A percentile compares a stretch with the other conserved stretches of the same genome.
Evolutionary conservation across 1,140 invertebrate genomes (phyloP).

Genomic region (Temnothorax nylanderi): DNA sequence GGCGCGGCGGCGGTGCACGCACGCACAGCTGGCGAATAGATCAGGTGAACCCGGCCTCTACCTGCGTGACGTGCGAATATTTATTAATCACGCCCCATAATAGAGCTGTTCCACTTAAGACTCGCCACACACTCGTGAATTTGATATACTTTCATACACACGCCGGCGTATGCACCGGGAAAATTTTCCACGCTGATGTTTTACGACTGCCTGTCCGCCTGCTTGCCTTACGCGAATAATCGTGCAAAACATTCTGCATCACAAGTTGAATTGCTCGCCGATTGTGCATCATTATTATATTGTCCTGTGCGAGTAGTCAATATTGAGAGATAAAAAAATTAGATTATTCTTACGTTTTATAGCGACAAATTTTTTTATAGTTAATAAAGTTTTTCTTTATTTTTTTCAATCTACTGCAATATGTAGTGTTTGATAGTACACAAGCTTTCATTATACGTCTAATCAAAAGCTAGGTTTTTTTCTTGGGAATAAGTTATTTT

Average conservation of each 20-base stretch:
- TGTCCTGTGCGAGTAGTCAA: not conserved
- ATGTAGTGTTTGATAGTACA: not conserved
- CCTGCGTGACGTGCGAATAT: constrained; percentile 27
- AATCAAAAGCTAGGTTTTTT: not conserved
- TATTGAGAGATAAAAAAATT: not conserved
- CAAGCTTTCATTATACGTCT: not conserved
- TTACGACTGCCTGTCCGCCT: constrained; percentile 24
- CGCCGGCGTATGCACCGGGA: not conserved
- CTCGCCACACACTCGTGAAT: constrained; percentile 21
- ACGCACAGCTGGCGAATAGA: not conserved
- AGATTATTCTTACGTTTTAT: not conserved
- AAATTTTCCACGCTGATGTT: constrained; percentile 57
- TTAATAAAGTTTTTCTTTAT: not conserved
- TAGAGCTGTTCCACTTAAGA: constrained; percentile 58
- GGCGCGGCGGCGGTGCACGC: not conserved
- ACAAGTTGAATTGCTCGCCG: not conserved
- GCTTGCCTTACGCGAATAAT: constrained; percentile 1
- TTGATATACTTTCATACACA: constrained; percentile 42
- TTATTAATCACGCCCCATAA: constrained; percentile 52
- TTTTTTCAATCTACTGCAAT: not conserved
- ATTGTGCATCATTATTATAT: constrained; percentile 2
- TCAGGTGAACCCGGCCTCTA: constrained; percentile 26
- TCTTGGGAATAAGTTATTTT: not conserved
- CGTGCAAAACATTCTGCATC: constrained; percentile 20
- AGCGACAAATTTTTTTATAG: not conserved